Evolutionary conservation across 1,140 invertebrate genomes (phyloP).

Genomic region (Drosophila novamexicana): DNA sequence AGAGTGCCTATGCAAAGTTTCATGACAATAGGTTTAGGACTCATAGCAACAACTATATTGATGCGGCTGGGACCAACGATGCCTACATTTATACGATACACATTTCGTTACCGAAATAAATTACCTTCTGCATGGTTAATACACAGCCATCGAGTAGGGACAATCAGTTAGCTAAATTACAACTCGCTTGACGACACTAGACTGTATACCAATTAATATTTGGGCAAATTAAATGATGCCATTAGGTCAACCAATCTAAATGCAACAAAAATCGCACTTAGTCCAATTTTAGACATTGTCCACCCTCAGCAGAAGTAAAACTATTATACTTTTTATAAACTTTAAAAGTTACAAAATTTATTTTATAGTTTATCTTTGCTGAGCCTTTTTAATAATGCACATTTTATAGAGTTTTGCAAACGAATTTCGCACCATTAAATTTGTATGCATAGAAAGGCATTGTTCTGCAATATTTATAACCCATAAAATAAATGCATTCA

Average conservation of each 20-base stretch:
- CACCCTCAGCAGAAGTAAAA: background rate
- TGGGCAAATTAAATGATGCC: background rate
- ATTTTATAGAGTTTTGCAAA: slow-evolving; percentile 33
- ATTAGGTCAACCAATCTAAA: background rate
- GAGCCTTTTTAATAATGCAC: slow-evolving; percentile 31
- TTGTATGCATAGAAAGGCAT: slow-evolving; percentile 28
- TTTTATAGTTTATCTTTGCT: slow-evolving; percentile 19
- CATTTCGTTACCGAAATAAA: too few relatives aligned
- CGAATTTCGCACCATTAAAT: slow-evolving; percentile 45
- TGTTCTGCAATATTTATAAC: slow-evolving; percentile 21
- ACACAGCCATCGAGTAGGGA: background rate
- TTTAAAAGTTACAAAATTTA: background rate
- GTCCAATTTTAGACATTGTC: background rate
- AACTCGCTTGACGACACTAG: background rate
- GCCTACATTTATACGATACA: too few relatives aligned
- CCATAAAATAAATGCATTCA: background rate
- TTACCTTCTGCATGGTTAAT: too few relatives aligned
- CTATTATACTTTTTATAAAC: background rate
- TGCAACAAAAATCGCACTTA: background rate
- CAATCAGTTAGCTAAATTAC: background rate
- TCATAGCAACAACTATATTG: too few relatives aligned
- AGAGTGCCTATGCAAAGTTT: too few relatives aligned
- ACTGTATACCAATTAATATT: background rate
- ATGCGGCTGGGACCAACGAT: too few relatives aligned
- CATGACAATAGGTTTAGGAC: too few relatives aligned